Percentiles rank a stretch among this genome's conserved stretches.
phyloP scores from a whole-genome alignment of 2,888 invertebrate species.

The Papilio elwesi region DNA sequence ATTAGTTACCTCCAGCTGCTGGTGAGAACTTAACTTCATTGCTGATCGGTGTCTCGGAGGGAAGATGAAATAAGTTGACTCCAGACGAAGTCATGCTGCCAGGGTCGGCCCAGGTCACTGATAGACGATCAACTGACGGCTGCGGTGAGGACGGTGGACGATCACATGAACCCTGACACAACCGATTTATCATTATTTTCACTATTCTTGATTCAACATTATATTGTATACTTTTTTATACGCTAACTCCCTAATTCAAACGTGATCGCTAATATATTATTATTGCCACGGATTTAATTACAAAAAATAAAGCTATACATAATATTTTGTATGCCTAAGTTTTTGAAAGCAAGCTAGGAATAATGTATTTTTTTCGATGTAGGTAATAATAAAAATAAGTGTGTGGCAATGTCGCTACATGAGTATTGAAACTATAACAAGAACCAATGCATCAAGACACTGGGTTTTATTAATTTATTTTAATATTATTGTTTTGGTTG shows the following conservation, averaged over 20 bases:
- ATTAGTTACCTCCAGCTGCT: slow-evolving; percentile 52
- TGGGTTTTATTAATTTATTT: slow-evolving; percentile 6
- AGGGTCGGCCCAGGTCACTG: slow-evolving; percentile 88
- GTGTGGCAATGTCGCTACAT: neutral
- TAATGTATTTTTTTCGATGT: neutral
- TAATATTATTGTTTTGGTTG: too few relatives aligned
- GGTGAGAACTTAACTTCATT: slow-evolving; percentile 79
- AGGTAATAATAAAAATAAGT: neutral
- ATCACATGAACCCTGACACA: slow-evolving; percentile 66
- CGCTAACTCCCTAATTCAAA: neutral
- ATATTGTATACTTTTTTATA: neutral
- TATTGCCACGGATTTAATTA: neutral
- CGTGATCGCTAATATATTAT: too few relatives aligned
- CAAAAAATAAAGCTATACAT: neutral
- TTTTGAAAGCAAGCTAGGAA: neutral
- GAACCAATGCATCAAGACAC: neutral
- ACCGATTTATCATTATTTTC: neutral
- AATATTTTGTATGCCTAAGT: neutral
- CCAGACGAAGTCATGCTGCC: slow-evolving; percentile 80
- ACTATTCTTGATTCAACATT: neutral
- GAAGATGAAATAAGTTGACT: slow-evolving; percentile 74
- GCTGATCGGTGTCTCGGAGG: slow-evolving; percentile 67
- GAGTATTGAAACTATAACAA: slow-evolving; percentile 17
- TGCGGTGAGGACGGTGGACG: slow-evolving; percentile 87
- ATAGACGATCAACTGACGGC: slow-evolving; percentile 88